Evolutionary conservation across 2,113 vertebrate genomes (phyloP).

Genomic region (Atlantisia rogersi): DNA sequence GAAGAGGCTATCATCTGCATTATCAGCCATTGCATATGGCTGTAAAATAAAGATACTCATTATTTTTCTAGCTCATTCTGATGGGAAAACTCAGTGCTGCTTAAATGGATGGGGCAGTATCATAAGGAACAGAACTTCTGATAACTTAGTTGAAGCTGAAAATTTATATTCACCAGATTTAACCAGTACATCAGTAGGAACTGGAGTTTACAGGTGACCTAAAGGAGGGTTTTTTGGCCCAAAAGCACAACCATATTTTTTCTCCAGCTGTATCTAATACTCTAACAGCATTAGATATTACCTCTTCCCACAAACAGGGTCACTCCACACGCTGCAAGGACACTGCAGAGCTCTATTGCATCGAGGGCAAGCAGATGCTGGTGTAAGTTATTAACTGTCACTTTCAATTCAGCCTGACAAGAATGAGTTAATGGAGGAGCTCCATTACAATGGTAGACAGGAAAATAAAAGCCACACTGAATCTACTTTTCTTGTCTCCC

Average conservation of each 20-base stretch:
- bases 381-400: conserved; percentile 13
- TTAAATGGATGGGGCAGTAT: background rate
- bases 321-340: background rate
- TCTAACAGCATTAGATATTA: accelerated
- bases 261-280: background rate
- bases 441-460: conserved; percentile 26
- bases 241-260: background rate
- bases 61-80: background rate
- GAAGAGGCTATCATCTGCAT: background rate
- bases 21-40: background rate
- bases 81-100: background rate
- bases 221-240: background rate
- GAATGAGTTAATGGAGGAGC: conserved; percentile 44
- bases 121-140: background rate
- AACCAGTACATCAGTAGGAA: accelerated
- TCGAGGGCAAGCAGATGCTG: background rate
- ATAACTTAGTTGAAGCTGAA: background rate
- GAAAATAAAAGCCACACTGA: conserved; percentile 33
- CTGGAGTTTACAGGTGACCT: background rate
- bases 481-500: conserved; percentile 22
- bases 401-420: conserved; percentile 38
- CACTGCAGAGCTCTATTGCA: background rate
- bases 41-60: background rate
- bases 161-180: background rate
- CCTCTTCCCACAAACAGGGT: background rate